Conservation (phyloP, 2,888 invertebrate species). For the Melitaea athalia region DNA sequence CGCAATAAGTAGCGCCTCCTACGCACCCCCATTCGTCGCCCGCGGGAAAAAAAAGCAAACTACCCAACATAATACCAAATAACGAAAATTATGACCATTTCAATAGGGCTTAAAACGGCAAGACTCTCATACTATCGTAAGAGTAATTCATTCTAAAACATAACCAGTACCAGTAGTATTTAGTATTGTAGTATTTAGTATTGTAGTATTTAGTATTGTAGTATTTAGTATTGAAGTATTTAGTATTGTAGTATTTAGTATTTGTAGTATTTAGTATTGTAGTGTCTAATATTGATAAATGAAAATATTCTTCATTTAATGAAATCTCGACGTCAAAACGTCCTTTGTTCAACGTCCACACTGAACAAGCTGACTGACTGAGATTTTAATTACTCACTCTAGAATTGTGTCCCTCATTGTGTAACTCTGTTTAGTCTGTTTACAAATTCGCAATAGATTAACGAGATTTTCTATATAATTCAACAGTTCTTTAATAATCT, state of each 20-base stretch:
- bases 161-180: too few relatives aligned
- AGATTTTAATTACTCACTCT: slow-evolving; percentile 23
- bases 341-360: slow-evolving; percentile 13
- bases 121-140: too few relatives aligned
- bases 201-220: background rate
- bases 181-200: too few relatives aligned
- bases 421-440: background rate
- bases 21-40: too few relatives aligned
- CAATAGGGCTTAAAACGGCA: too few relatives aligned
- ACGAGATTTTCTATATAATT: slow-evolving; percentile 3
- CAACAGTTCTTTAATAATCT: background rate
- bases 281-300: background rate
- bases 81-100: too few relatives aligned
- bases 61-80: too few relatives aligned
- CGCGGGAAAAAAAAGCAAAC: too few relatives aligned
- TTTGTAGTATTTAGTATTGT: background rate
- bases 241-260: background rate
- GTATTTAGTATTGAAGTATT: background rate
- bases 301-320: slow-evolving; percentile 19
- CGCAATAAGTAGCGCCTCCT: too few relatives aligned
- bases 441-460: slow-evolving; percentile 3
- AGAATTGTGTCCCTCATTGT: slow-evolving; percentile 1
- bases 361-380: slow-evolving; percentile 1
- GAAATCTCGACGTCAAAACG: slow-evolving; percentile 16
- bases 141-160: too few relatives aligned